Percentiles rank a stretch among this genome's conserved stretches.
phyloP scores from a whole-genome alignment of 1,140 invertebrate genomes.

The Megathymus violae region DNA sequence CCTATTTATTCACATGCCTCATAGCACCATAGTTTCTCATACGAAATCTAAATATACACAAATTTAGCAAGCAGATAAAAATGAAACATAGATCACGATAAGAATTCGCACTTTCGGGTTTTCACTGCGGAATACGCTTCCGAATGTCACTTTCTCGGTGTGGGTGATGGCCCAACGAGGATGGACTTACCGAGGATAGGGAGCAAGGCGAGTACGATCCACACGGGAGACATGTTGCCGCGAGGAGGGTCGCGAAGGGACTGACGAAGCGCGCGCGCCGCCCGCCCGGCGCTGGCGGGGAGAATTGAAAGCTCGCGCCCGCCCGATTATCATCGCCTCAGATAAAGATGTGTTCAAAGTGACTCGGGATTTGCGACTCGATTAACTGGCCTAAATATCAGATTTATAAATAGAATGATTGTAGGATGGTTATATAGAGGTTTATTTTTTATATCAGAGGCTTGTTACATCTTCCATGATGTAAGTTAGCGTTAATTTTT shows the following conservation, averaged over 20 bases:
- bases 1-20: conserved; percentile 35
- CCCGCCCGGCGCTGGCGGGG: conserved; percentile 54
- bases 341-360: background rate
- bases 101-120: conserved; percentile 20
- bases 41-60: conserved; percentile 18
- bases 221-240: conserved; percentile 77
- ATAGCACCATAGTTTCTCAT: background rate
- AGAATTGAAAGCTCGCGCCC: conserved; percentile 68
- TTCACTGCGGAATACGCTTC: too few relatives aligned
- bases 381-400: too few relatives aligned
- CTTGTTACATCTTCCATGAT: too few relatives aligned
- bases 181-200: conserved; percentile 75
- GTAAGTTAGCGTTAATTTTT: too few relatives aligned
- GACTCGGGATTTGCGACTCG: background rate
- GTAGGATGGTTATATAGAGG: too few relatives aligned
- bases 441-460: too few relatives aligned
- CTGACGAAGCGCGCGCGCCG: conserved; percentile 60
- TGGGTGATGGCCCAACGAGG: conserved; percentile 18
- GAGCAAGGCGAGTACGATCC: conserved; percentile 74
- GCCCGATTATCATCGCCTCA: conserved; percentile 43
- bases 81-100: conserved; percentile 22
- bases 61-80: conserved; percentile 21
- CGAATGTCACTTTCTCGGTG: conserved; percentile 13
- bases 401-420: too few relatives aligned
- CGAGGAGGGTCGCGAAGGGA: conserved; percentile 67